These are phyloP conservation scores for Megalops cyprinoides DNA, from an alignment of 2,797 vertebrate genomes.

Conservation along the genomic window DNA sequence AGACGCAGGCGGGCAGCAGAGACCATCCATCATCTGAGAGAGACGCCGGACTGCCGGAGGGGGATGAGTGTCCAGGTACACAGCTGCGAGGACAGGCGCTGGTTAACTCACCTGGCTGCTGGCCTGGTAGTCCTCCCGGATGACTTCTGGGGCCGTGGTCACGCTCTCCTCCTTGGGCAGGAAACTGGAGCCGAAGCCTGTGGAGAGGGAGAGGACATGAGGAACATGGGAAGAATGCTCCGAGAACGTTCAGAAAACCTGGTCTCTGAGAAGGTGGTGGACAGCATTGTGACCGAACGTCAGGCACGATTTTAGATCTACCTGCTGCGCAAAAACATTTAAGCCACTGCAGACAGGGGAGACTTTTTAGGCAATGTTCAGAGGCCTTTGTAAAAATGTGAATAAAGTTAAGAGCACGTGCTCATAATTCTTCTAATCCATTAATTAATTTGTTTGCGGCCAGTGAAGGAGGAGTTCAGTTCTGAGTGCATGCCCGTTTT, in stretches of 20 bases:
- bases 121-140: constrained; percentile 82
- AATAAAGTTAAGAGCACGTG: not conserved
- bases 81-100: not conserved
- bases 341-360: too few relatives aligned
- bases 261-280: not conserved
- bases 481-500: not conserved
- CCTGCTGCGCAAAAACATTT: too few relatives aligned
- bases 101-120: constrained; percentile 80
- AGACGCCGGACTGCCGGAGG: not conserved
- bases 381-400: not conserved
- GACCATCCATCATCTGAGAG: too few relatives aligned
- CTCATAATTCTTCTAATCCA: not conserved
- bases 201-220: constrained; percentile 23
- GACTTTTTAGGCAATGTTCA: too few relatives aligned
- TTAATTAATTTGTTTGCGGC: not conserved
- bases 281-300: not conserved
- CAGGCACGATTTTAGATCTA: not conserved
- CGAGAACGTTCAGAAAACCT: not conserved
- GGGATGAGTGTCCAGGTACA: not conserved
- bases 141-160: constrained; percentile 78
- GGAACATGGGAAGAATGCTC: not conserved
- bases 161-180: constrained; percentile 93
- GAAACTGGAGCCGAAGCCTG: constrained; percentile 95
- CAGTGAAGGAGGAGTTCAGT: not conserved
- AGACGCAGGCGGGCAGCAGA: not conserved